A percentile compares a stretch with the other conserved stretches of the same genome.
These are phyloP conservation scores for Heliconius aoede DNA, from an alignment of 2,888 invertebrate genomes.

Conservation along the genomic window DNA sequence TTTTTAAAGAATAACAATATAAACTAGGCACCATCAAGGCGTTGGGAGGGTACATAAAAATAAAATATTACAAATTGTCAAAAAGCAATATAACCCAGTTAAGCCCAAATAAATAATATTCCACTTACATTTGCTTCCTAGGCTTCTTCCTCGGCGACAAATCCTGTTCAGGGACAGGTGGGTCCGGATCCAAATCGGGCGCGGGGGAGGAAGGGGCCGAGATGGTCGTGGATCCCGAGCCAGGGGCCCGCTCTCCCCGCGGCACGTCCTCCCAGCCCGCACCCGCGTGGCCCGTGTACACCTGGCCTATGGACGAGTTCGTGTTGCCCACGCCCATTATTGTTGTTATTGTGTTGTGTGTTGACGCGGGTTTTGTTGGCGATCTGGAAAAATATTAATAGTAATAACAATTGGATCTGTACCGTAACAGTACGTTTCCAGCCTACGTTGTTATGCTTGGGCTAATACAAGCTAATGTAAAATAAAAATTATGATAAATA, in stretches of 20 bases:
- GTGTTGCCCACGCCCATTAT: conserved; percentile 32
- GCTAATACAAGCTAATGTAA: too few species aligned
- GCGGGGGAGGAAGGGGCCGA: conserved; percentile 94
- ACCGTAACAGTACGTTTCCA: too few species aligned
- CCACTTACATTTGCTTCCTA: conserved; percentile 92
- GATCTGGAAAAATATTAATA: conserved; percentile 43
- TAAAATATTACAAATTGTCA: too few species aligned
- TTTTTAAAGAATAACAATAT: too few species aligned
- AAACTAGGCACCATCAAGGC: too few species aligned
- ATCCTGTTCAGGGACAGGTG: conserved; percentile 58
- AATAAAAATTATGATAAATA: too few species aligned
- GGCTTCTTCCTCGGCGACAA: conserved; percentile 93
- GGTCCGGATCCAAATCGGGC: conserved; percentile 83
- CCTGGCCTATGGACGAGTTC: conserved; percentile 37
- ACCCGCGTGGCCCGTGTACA: conserved; percentile 32
- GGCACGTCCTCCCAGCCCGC: conserved; percentile 65
- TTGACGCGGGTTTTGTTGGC: conserved; percentile 46
- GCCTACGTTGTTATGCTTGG: too few species aligned
- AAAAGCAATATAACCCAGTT: too few species aligned
- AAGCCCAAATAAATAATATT: not conserved
- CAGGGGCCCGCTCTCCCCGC: conserved; percentile 50
- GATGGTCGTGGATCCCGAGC: conserved; percentile 91
- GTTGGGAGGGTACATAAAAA: too few species aligned
- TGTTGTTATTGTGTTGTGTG: conserved; percentile 42
- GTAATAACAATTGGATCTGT: too few species aligned